phyloP scores from a whole-genome alignment of 35 echinoderm and acorn worm genomes.

The Ptychodera flava region DNA sequence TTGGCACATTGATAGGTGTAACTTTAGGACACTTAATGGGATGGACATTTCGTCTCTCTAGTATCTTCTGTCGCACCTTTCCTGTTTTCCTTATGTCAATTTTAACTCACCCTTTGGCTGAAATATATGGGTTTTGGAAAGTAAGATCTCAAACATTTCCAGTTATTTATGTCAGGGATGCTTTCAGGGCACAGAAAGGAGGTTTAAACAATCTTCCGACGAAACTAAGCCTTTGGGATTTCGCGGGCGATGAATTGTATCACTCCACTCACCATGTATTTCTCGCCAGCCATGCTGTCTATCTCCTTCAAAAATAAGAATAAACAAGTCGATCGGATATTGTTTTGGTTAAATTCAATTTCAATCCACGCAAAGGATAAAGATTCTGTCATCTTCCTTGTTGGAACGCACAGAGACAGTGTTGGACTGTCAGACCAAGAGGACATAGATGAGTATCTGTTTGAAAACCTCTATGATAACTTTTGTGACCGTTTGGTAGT shows the following conservation, averaged over 20 bases:
- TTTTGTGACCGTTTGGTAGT: constrained; percentile 28
- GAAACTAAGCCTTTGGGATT: constrained; percentile 36
- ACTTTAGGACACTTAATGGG: neutral
- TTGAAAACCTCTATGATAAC: neutral
- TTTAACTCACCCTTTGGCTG: neutral
- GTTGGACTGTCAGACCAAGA: neutral
- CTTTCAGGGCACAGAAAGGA: neutral
- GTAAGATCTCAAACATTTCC: neutral
- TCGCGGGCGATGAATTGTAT: constrained; percentile 18
- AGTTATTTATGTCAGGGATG: neutral
- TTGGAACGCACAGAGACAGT: constrained; percentile 41
- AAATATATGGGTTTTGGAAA: neutral
- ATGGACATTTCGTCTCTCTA: neutral
- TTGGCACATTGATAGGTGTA: neutral
- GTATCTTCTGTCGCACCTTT: neutral
- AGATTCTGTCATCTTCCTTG: constrained; percentile 24
- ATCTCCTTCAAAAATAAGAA: constrained; percentile 7
- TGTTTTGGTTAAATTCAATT: constrained; percentile 18
- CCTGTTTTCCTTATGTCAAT: neutral
- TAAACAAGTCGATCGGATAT: constrained; percentile 7
- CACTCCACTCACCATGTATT: constrained; percentile 26
- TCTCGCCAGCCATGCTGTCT: constrained; percentile 7
- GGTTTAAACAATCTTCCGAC: neutral
- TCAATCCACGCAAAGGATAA: constrained; percentile 19
- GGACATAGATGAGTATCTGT: neutral